Percentiles rank a stretch among this genome's conserved stretches.
Conservation (phyloP, 1,140 invertebrate species). For the Tetramorium parvispinum region DNA sequence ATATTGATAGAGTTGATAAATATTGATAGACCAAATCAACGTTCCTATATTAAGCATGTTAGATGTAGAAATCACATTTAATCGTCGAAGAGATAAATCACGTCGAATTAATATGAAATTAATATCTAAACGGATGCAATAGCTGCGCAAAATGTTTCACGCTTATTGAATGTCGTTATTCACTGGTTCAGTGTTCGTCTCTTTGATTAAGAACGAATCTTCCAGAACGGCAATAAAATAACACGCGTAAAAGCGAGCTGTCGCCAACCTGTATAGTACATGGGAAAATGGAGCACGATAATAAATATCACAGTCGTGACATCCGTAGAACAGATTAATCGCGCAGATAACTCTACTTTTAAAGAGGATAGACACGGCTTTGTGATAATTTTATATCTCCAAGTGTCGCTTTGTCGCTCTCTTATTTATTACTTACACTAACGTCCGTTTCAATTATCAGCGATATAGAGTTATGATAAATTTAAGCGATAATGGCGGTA, state of each 20-base stretch:
- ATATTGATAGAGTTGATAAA: neutral
- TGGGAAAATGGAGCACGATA: slow-evolving; percentile 46
- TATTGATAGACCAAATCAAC: too few species aligned
- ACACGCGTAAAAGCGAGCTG: slow-evolving; percentile 39
- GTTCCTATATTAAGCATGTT: neutral
- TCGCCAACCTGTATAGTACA: slow-evolving; percentile 16
- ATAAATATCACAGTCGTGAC: slow-evolving; percentile 54
- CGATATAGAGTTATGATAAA: neutral
- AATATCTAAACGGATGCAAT: neutral
- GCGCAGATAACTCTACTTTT: slow-evolving; percentile 40
- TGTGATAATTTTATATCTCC: slow-evolving; percentile 19
- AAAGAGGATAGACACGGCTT: slow-evolving; percentile 51
- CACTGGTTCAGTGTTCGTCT: neutral
- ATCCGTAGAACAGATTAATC: slow-evolving; percentile 57
- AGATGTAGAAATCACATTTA: neutral
- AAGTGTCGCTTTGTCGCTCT: neutral
- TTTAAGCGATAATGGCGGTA: neutral
- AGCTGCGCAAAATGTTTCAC: neutral
- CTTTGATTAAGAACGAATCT: slow-evolving; percentile 38
- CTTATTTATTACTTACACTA: neutral
- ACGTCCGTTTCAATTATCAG: slow-evolving; percentile 12
- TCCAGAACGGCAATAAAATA: slow-evolving; percentile 42
- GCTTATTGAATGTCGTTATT: slow-evolving; percentile 8
- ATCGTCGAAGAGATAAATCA: neutral
- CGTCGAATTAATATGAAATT: neutral